A percentile compares a stretch with the other conserved stretches of the same genome.
phyloP scores from a whole-genome alignment of 2,113 vertebrate genomes.

The Pachypanchax playfairii region DNA sequence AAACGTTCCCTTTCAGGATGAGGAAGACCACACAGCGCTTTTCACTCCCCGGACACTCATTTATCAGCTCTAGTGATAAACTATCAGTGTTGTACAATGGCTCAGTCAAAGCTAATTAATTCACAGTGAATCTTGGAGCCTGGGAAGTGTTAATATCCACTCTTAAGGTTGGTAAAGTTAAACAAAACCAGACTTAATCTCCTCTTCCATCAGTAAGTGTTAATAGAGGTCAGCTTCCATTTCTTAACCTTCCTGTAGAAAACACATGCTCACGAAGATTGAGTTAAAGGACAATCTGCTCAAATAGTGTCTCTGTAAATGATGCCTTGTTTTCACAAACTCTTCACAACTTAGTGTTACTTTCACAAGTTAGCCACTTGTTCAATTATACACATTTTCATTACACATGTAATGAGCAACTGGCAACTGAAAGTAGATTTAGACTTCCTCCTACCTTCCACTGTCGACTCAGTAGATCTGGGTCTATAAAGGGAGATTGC shows the following conservation, averaged over 20 bases:
- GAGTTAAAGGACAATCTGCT: slow-evolving; percentile 59
- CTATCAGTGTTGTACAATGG: no score
- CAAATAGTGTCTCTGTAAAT: no score
- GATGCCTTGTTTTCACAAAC: no score
- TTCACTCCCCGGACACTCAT: slow-evolving; percentile 58
- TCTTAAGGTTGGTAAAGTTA: neutral
- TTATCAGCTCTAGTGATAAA: slow-evolving; percentile 28
- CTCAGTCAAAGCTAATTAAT: no score
- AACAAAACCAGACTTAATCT: slow-evolving; percentile 15
- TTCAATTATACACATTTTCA: no score
- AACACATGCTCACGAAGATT: slow-evolving; percentile 43
- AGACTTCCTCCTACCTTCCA: no score
- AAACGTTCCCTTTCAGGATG: slow-evolving; percentile 33
- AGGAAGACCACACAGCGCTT: slow-evolving; percentile 59
- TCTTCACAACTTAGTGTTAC: no score
- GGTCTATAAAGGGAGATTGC: no score
- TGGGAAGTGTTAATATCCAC: neutral
- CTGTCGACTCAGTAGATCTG: no score
- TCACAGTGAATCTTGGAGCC: neutral
- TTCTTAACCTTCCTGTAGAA: slow-evolving; percentile 3
- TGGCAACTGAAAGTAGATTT: no score
- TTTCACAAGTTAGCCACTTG: no score
- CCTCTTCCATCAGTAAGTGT: slow-evolving; percentile 16
- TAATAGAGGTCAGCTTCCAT: slow-evolving; percentile 39
- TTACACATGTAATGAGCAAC: no score